Percentiles rank a stretch among this genome's conserved stretches.
phyloP scores from a whole-genome alignment of 2,113 vertebrate genomes.

The Psilopsiagon aurifrons region DNA sequence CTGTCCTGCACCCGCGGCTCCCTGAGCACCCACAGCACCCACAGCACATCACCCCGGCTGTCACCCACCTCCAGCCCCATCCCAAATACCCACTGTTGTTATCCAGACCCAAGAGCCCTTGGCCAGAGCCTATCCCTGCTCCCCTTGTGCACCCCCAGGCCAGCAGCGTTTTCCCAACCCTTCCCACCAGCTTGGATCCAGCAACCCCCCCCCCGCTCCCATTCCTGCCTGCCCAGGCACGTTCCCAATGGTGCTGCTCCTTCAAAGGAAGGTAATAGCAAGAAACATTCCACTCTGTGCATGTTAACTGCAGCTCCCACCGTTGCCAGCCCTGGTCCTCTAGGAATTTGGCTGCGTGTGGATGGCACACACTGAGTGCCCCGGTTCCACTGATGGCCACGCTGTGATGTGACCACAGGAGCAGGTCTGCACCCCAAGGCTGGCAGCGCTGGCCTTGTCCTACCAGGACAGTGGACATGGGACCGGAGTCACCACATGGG shows the following conservation, averaged over 20 bases:
- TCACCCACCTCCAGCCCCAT: not conserved
- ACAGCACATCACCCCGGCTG: rapidly evolving
- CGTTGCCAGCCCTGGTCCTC: rapidly evolving
- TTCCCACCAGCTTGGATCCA: not conserved
- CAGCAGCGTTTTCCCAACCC: not conserved
- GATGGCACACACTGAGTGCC: rapidly evolving
- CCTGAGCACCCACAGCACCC: not conserved
- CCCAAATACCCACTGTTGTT: not conserved
- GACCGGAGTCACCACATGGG: not conserved
- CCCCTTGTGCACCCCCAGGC: not conserved
- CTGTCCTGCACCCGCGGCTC: rapidly evolving
- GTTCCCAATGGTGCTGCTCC: not conserved
- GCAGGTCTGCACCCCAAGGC: not conserved
- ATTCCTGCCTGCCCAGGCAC: not conserved
- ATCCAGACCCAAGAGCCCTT: not conserved
- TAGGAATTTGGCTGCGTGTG: not conserved
- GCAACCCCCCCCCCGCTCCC: not conserved
- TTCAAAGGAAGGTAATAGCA: not conserved
- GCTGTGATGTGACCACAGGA: rapidly evolving
- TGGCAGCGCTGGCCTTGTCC: not conserved
- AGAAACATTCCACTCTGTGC: not conserved
- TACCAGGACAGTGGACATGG: rapidly evolving
- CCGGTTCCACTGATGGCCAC: rapidly evolving
- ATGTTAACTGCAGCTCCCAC: no score
- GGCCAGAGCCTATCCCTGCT: not conserved